A percentile compares a stretch with the other conserved stretches of the same genome.
Evolutionary conservation across 2,888 invertebrate genomes (phyloP).

Genomic region (Cephalotes varians): DNA sequence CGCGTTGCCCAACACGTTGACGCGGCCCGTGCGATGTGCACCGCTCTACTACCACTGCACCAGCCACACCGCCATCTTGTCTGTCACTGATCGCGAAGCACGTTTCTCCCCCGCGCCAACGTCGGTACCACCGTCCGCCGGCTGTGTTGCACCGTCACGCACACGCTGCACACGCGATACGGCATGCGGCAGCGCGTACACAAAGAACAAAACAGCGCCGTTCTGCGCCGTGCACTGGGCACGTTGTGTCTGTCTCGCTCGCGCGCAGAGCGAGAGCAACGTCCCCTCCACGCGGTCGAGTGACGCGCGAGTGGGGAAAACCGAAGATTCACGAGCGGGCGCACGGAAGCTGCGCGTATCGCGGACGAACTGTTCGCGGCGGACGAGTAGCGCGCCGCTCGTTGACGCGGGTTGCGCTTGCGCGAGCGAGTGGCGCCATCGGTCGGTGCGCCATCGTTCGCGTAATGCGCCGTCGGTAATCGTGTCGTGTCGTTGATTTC

Average conservation of each 20-base stretch:
- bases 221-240: slow-evolving; percentile 23
- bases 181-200: neutral
- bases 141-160: slow-evolving; percentile 28
- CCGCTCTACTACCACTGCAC: slow-evolving; percentile 85
- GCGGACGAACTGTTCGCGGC: slow-evolving; percentile 58
- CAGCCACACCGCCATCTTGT: slow-evolving; percentile 85
- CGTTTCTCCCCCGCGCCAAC: slow-evolving; percentile 48
- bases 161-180: slow-evolving; percentile 3
- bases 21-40: slow-evolving; percentile 70
- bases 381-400: slow-evolving; percentile 32
- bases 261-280: slow-evolving; percentile 38
- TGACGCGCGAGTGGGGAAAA: neutral
- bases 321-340: slow-evolving; percentile 58
- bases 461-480: slow-evolving; percentile 58
- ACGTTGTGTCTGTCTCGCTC: slow-evolving; percentile 54
- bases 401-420: slow-evolving; percentile 53
- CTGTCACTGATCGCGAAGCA: slow-evolving; percentile 81
- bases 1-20: slow-evolving; percentile 86
- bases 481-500: too few relatives aligned
- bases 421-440: slow-evolving; percentile 61
- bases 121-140: slow-evolving; percentile 43
- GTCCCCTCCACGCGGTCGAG: slow-evolving; percentile 56
- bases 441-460: neutral
- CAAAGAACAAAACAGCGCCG: neutral
- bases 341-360: slow-evolving; percentile 65